Conservation (phyloP, 2,888 invertebrate species). For the Stegana nigrithorax region DNA sequence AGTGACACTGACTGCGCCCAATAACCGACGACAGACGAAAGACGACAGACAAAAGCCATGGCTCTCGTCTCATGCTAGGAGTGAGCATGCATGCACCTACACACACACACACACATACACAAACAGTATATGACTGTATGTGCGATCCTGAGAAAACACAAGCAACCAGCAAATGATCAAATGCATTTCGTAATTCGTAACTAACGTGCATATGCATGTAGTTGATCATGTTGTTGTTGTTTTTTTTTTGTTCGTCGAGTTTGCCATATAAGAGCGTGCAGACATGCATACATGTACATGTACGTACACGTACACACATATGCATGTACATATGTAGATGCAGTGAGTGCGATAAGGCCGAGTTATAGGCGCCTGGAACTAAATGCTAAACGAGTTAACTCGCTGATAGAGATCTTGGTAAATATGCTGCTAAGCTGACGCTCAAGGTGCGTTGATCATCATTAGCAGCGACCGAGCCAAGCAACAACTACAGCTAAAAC, state of each 20-base stretch:
- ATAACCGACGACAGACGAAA: slow-evolving; percentile 41
- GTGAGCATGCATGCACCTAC: too few relatives aligned
- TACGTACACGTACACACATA: not conserved
- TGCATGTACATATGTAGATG: slow-evolving; percentile 42
- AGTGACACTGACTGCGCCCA: slow-evolving; percentile 59
- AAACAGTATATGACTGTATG: too few relatives aligned
- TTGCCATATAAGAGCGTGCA: too few relatives aligned
- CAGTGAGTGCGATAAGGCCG: slow-evolving; percentile 48
- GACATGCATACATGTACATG: too few relatives aligned
- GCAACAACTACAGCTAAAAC: slow-evolving; percentile 10
- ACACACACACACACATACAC: too few relatives aligned
- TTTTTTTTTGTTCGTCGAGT: too few relatives aligned
- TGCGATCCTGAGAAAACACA: slow-evolving; percentile 38
- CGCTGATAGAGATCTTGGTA: slow-evolving; percentile 62
- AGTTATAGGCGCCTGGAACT: slow-evolving; percentile 62
- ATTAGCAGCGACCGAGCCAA: slow-evolving; percentile 41
- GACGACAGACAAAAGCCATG: slow-evolving; percentile 6
- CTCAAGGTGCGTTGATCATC: slow-evolving; percentile 55
- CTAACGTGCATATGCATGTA: too few relatives aligned
- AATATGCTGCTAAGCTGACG: slow-evolving; percentile 42
- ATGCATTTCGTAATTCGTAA: too few relatives aligned
- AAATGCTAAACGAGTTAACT: slow-evolving; percentile 65
- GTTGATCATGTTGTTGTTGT: too few relatives aligned
- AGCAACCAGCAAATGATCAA: not conserved
- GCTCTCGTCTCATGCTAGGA: too few relatives aligned